Conservation (phyloP, 2,888 invertebrate species). For the Xanthorhoe spadicearia region DNA sequence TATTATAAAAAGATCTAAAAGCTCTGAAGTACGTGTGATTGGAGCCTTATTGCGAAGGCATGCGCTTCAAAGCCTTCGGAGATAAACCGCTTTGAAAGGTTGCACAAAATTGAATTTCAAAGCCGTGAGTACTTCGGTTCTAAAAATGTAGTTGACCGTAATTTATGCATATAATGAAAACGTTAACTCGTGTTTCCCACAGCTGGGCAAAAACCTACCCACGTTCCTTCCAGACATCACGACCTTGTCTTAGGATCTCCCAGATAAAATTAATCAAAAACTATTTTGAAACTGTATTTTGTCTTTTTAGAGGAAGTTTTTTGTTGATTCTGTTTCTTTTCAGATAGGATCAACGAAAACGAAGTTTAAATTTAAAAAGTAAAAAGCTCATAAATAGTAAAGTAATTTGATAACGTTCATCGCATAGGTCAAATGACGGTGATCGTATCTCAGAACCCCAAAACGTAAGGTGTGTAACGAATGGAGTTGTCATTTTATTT, state of each 20-base stretch:
- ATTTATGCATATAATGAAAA: background rate
- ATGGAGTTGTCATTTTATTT: conserved; percentile 37
- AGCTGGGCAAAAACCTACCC: too few relatives aligned
- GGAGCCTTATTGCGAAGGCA: conserved; percentile 71
- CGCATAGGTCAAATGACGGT: conserved; percentile 5
- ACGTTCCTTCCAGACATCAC: too few relatives aligned
- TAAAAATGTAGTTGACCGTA: background rate
- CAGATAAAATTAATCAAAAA: too few relatives aligned
- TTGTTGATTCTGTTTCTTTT: too few relatives aligned
- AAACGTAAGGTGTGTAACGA: conserved; percentile 28
- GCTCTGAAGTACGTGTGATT: conserved; percentile 71
- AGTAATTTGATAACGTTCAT: too few relatives aligned
- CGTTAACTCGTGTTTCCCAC: too few relatives aligned
- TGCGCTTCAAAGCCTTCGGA: conserved; percentile 42
- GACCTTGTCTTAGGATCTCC: too few relatives aligned
- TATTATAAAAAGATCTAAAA: conserved; percentile 62
- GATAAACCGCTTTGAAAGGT: conserved; percentile 52
- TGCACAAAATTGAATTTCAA: conserved; percentile 55
- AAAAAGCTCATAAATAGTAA: too few relatives aligned
- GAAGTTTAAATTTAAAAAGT: too few relatives aligned
- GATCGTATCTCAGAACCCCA: background rate
- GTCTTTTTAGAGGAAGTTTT: too few relatives aligned
- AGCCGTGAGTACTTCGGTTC: conserved; percentile 20
- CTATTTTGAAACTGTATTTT: too few relatives aligned
- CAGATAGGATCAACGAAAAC: too few relatives aligned